Conservation (phyloP, 2,888 invertebrate species). For the Chironomus tentans region DNA sequence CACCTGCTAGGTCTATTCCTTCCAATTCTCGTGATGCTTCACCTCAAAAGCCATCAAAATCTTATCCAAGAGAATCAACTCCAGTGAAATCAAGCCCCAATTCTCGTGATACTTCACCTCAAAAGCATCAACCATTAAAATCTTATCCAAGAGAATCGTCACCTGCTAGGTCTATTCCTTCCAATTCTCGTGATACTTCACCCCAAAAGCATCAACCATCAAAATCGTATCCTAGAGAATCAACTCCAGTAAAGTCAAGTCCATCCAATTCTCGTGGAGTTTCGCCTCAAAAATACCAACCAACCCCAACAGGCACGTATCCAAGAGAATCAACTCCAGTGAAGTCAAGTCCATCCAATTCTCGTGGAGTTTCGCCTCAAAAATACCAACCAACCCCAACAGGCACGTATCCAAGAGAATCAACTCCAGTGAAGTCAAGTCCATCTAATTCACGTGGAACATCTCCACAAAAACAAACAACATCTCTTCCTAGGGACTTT, state of each 20-base stretch:
- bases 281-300: neutral
- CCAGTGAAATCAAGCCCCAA: neutral
- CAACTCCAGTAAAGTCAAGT: neutral
- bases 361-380: neutral
- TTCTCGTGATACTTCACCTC: neutral
- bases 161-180: neutral
- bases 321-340: neutral
- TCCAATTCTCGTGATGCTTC: neutral
- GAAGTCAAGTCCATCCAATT: neutral
- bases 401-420: neutral
- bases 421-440: neutral
- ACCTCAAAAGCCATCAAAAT: constrained; percentile 28
- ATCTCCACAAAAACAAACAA: constrained; percentile 11
- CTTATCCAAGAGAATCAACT: neutral
- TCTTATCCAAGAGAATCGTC: neutral
- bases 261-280: neutral
- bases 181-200: neutral
- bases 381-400: neutral
- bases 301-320: neutral
- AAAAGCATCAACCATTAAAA: neutral
- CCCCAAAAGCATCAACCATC: constrained; percentile 26
- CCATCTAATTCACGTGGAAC: neutral
- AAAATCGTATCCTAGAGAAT: constrained; percentile 29
- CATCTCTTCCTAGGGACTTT: neutral
- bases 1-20: neutral